Base-by-base conservation (phyloP, 2,888 invertebrate species). In the Drosophila austrosaltans region DNA sequence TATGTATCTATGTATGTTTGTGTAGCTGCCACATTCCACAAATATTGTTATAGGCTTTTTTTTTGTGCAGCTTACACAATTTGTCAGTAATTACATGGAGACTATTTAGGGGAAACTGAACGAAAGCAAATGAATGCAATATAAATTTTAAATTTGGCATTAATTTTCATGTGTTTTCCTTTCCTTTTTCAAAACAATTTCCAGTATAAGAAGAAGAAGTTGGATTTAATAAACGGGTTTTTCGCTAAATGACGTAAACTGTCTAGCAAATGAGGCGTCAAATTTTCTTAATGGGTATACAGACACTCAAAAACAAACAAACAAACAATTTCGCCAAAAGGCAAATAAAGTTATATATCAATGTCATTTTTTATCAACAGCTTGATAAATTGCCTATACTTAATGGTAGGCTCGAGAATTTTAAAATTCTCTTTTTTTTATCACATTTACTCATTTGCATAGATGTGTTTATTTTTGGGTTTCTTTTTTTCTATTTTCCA, bases 1-100 rank as follows among this genome's bases (percentile, higher is more conserved):
- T 5, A 6, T 32, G 5, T 32, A 6, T 32, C 3, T 6, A 32
- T 36, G 8, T 36, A 8, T 36, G 8, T 36, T 1, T 36, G 8
- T 36, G 10, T 36, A 69, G 63, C 74, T 66, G 70, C 66, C 66
- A 75, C 78, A 82, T 82, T 58, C 72, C 69, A 67, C 48, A 73
- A 77, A 85, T 75, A 73, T 12, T 59, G 65, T 22, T 32, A 36
- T 20, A 36, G 56, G 56, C 56, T 32, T 56, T 56, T 44, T 44
- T 44, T 12, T 44, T 44, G 2, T 70, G 67, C 61, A 56, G 53
- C 57, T 69, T 53, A 56, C 59, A 42, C 40, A 59, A 59, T 40
- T 40, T 42, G 39, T 42, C 25, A 25, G 48, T 63, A 54, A 63
- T 63, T 63, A 54, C 48, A 25, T 39, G 57, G 22, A 25, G 22